A percentile compares a stretch with the other conserved stretches of the same genome.
phyloP scores from a whole-genome alignment of 2,113 vertebrate genomes.

The Colossoma macropomum region DNA sequence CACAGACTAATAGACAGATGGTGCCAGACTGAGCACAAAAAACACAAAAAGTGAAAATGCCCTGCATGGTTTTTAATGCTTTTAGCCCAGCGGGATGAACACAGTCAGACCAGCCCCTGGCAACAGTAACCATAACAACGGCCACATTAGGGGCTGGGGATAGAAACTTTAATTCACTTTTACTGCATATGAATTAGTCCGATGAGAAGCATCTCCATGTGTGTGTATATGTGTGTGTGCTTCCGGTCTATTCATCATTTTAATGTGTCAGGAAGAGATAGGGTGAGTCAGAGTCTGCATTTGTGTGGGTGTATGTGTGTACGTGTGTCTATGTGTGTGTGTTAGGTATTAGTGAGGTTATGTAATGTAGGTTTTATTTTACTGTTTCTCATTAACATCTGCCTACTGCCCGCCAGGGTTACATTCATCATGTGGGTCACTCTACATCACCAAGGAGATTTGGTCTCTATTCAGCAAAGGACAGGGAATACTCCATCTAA shows the following conservation, averaged over 20 bases:
- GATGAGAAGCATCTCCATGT: constrained; percentile 33
- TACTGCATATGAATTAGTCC: constrained; percentile 49
- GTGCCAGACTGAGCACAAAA: constrained; percentile 18
- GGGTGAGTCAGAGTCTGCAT: constrained; percentile 22
- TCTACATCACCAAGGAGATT: neutral
- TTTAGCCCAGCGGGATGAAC: constrained; percentile 51
- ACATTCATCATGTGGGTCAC: constrained; percentile 7
- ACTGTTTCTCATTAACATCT: constrained; percentile 34
- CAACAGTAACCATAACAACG: constrained; percentile 57
- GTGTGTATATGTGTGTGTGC: constrained; percentile 16
- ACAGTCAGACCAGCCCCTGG: constrained; percentile 43
- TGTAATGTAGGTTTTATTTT: constrained; percentile 25
- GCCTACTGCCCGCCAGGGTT: neutral
- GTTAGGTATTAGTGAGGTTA: constrained; percentile 35
- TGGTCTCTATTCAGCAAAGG: neutral
- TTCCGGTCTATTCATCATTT: constrained; percentile 39
- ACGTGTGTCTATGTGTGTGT: neutral
- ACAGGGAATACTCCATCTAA: neutral
- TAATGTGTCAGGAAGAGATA: constrained; percentile 33
- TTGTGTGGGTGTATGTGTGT: neutral
- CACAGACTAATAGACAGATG: constrained; percentile 34
- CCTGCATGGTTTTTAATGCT: constrained; percentile 35
- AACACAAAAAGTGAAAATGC: constrained; percentile 29
- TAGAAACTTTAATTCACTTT: constrained; percentile 55
- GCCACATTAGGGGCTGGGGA: constrained; percentile 39